These are phyloP conservation scores for Sebastes trivittatus DNA, from an alignment of 2,797 vertebrate species.

Conservation along the genomic window DNA sequence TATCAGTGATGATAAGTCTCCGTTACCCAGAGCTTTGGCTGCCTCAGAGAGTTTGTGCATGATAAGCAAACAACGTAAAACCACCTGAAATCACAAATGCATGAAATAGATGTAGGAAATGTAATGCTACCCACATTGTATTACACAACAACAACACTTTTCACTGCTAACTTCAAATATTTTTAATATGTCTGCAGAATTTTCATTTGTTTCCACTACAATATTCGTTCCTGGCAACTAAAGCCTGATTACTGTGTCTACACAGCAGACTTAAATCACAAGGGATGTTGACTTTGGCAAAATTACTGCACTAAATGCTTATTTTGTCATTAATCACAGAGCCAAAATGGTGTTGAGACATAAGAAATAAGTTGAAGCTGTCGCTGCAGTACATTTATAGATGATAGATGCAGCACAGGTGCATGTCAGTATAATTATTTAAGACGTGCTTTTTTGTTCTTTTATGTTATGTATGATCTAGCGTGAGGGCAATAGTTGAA, in stretches of 20 bases:
- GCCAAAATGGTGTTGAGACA: not conserved
- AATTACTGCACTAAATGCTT: not conserved
- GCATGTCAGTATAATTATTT: not conserved
- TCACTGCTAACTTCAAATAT: not conserved
- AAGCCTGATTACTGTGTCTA: not conserved
- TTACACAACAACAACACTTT: not conserved
- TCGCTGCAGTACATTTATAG: not conserved
- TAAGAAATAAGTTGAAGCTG: not conserved
- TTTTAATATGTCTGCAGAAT: not conserved
- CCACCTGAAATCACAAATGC: not conserved
- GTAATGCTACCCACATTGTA: not conserved
- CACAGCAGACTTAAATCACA: not conserved
- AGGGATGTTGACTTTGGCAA: not conserved
- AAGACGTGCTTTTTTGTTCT: not conserved
- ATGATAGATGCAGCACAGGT: not conserved
- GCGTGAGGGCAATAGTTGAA: not conserved
- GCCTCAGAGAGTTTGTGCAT: not conserved
- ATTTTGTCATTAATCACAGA: not conserved
- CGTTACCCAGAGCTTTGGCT: not conserved
- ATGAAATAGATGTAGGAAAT: not conserved
- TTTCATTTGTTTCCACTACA: not conserved
- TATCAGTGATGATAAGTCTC: conserved; percentile 6
- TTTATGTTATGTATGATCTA: not conserved
- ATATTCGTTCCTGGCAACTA: not conserved
- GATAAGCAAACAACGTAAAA: not conserved